phyloP scores from a whole-genome alignment of 2,888 invertebrate genomes.

The Lampropteryx suffumata region DNA sequence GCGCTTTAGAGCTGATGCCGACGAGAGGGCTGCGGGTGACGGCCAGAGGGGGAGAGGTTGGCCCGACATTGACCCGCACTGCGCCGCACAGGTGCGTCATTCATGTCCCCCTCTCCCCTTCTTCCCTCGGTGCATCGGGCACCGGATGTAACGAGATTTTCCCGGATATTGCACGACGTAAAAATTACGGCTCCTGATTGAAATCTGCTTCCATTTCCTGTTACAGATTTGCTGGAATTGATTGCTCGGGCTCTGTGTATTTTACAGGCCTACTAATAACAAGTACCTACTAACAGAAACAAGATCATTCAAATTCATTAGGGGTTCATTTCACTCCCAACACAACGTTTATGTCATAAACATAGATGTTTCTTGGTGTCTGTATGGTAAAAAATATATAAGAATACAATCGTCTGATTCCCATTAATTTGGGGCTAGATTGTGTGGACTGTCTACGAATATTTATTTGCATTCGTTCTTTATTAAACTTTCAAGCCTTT shows the following conservation, averaged over 20 bases:
- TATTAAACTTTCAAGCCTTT: too few species aligned
- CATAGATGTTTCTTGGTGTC: too few species aligned
- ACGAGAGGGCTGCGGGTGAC: conserved; percentile 28
- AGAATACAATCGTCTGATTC: too few species aligned
- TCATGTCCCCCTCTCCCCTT: conserved; percentile 52
- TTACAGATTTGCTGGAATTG: conserved; percentile 8
- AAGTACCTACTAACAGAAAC: too few species aligned
- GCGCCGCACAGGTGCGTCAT: conserved; percentile 65
- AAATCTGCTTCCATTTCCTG: conserved; percentile 6
- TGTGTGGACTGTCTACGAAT: too few species aligned
- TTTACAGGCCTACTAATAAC: too few species aligned
- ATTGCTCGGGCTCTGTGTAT: neutral
- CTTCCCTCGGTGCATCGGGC: conserved; percentile 32
- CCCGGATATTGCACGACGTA: conserved; percentile 35
- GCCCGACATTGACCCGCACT: conserved; percentile 69
- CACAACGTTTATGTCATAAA: too few species aligned
- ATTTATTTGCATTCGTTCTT: too few species aligned
- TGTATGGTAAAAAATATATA: too few species aligned
- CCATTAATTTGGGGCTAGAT: too few species aligned
- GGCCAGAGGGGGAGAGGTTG: conserved; percentile 19
- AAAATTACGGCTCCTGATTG: conserved; percentile 19
- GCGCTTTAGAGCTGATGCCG: conserved; percentile 17
- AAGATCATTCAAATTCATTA: too few species aligned
- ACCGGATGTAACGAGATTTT: conserved; percentile 40
- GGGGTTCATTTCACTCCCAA: too few species aligned